These are phyloP conservation scores for Bombus pascuorum DNA, from an alignment of 1,140 invertebrate species.

Conservation along the genomic window DNA sequence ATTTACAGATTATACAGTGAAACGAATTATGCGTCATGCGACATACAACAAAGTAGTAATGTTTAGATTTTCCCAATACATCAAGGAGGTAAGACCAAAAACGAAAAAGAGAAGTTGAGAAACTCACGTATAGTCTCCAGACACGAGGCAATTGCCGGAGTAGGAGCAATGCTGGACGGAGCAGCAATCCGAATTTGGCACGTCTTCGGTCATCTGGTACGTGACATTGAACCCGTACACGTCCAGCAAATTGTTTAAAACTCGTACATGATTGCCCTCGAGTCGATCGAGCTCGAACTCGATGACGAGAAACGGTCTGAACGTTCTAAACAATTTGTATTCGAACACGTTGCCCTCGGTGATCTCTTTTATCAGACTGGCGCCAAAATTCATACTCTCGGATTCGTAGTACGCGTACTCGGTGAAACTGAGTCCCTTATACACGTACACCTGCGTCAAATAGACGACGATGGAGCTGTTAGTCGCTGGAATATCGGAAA, in stretches of 20 bases:
- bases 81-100: rapidly evolving
- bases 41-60: no score
- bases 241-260: conserved; percentile 90
- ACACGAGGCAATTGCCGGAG: conserved; percentile 91
- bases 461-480: conserved; percentile 90
- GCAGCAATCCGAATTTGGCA: conserved; percentile 86
- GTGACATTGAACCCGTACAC: conserved; percentile 97
- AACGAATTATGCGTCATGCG: no score
- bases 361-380: conserved; percentile 84
- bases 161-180: conserved; percentile 91
- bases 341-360: conserved; percentile 89
- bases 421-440: conserved; percentile 90
- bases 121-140: conserved; percentile 86
- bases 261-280: conserved; percentile 92
- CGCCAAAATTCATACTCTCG: conserved; percentile 86
- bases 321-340: conserved; percentile 87
- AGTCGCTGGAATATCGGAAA: conserved; percentile 82
- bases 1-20: no score
- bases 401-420: conserved; percentile 91
- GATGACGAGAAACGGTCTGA: conserved; percentile 90
- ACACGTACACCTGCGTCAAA: conserved; percentile 93
- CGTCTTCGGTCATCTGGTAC: conserved; percentile 88
- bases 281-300: conserved; percentile 88
- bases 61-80: no score
- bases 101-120: background rate